Evolutionary conservation across 2,797 vertebrate species (phyloP).

Genomic region (Oophaga sylvatica): DNA sequence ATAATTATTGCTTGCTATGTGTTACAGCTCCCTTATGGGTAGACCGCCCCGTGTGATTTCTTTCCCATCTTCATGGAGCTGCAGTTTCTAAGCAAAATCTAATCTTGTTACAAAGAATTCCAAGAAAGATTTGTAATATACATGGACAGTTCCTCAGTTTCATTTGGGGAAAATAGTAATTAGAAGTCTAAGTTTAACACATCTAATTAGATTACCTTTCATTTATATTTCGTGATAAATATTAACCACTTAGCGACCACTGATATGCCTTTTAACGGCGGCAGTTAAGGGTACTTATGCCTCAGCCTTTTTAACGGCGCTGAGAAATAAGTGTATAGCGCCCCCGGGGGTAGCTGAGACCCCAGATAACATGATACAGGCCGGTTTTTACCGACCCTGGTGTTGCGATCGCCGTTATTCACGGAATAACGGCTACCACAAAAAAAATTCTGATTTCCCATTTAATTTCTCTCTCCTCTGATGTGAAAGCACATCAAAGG

Average conservation of each 20-base stretch:
- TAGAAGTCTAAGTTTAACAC: constrained; percentile 43
- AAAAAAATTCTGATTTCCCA: too few species aligned
- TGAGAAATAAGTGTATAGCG: too few species aligned
- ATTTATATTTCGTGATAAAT: constrained; percentile 36
- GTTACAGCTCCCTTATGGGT: constrained; percentile 27
- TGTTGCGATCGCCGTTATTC: too few species aligned
- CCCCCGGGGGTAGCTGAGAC: too few species aligned
- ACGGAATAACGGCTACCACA: too few species aligned
- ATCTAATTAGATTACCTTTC: constrained; percentile 46
- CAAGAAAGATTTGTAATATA: constrained; percentile 26
- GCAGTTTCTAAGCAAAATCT: constrained; percentile 35
- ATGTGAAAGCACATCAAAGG: too few species aligned
- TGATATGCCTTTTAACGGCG: too few species aligned
- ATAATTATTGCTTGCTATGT: constrained; percentile 47
- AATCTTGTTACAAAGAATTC: constrained; percentile 36
- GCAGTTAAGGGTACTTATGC: too few species aligned
- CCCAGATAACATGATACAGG: too few species aligned
- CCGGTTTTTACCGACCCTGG: too few species aligned
- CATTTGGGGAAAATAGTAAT: constrained; percentile 41
- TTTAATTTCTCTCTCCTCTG: too few species aligned
- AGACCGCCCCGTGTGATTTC: constrained; percentile 17
- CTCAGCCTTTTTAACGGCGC: too few species aligned
- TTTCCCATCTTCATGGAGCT: not conserved
- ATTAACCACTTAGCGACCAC: not conserved
- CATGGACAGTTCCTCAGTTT: constrained; percentile 10